Evolutionary conservation across 2,797 vertebrate genomes (phyloP).

Genomic region (Bovichtus variegatus): DNA sequence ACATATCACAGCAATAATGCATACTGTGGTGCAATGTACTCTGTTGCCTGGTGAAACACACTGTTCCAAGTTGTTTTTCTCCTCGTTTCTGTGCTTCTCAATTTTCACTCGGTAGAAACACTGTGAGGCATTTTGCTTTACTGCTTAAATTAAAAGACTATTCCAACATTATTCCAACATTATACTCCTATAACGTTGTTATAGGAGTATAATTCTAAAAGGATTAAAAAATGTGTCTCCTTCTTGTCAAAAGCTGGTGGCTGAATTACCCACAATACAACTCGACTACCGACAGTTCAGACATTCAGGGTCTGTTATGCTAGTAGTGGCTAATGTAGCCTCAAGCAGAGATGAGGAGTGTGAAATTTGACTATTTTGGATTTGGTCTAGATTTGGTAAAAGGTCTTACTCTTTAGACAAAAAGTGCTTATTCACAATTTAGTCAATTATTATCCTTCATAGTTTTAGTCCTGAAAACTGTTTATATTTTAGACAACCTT

Average conservation of each 20-base stretch:
- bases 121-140: background rate
- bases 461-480: no score
- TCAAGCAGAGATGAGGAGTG: background rate
- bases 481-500: no score
- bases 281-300: background rate
- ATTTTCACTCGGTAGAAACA: background rate
- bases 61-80: slow-evolving; percentile 28
- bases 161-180: background rate
- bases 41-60: slow-evolving; percentile 21
- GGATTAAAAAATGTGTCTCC: no score
- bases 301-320: no score
- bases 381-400: no score
- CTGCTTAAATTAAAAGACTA: background rate
- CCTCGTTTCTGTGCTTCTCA: background rate
- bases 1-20: slow-evolving; percentile 61
- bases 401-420: no score
- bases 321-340: background rate
- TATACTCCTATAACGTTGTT: background rate
- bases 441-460: no score
- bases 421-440: no score
- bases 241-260: background rate
- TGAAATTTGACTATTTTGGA: no score
- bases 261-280: slow-evolving; percentile 4
- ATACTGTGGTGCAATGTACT: slow-evolving; percentile 31
- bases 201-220: no score